phyloP scores from a whole-genome alignment of 2,113 vertebrate genomes.

The Eubucco bourcierii region DNA sequence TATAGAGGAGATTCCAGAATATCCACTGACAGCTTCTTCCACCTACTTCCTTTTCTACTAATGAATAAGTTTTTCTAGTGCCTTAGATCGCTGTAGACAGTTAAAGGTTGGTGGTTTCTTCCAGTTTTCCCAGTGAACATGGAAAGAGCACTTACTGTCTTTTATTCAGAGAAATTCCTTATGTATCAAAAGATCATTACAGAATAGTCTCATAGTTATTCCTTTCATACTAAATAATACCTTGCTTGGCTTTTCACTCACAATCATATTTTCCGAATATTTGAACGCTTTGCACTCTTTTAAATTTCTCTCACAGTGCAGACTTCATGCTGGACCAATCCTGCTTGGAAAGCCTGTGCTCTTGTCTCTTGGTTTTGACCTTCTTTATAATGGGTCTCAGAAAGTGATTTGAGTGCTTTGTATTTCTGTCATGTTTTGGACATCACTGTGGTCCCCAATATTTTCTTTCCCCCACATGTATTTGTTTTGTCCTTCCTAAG shows the following conservation, averaged over 20 bases:
- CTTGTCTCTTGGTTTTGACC: accelerated
- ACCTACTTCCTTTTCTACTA: background rate
- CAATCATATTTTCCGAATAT: background rate
- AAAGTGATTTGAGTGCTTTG: background rate
- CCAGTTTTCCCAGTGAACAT: background rate
- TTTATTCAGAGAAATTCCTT: background rate
- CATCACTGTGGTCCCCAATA: background rate
- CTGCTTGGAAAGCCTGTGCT: background rate
- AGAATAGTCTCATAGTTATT: background rate
- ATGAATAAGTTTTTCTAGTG: background rate
- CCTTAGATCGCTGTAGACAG: background rate
- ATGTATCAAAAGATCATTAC: background rate
- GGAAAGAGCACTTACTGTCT: background rate
- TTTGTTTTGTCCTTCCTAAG: background rate
- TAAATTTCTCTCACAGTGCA: background rate
- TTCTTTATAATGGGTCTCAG: background rate
- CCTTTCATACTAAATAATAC: background rate
- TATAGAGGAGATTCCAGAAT: background rate
- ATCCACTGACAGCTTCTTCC: background rate
- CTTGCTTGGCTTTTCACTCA: background rate
- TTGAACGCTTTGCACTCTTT: background rate
- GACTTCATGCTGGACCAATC: background rate
- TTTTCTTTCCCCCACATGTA: background rate
- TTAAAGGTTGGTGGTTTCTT: background rate
- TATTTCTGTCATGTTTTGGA: background rate